Percentiles rank a stretch among this genome's conserved stretches.
Conservation (phyloP, 2,888 invertebrate species). For the Thysanoteuthis rhombus region DNA sequence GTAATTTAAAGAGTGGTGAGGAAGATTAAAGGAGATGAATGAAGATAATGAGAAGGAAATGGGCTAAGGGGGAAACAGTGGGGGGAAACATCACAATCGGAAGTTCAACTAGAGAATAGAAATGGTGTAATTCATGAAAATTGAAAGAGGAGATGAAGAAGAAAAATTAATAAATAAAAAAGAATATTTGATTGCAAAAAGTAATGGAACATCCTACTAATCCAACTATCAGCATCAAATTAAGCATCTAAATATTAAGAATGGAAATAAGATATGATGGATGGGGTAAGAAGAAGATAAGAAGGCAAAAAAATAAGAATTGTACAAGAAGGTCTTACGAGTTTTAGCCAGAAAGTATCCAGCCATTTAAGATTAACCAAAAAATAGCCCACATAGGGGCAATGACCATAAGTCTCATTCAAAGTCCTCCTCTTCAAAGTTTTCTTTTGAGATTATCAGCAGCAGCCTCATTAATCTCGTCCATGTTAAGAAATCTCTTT, state of each 20-base stretch:
- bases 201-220: background rate
- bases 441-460: too few relatives aligned
- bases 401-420: too few relatives aligned
- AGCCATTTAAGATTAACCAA: too few relatives aligned
- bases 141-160: background rate
- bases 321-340: background rate
- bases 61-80: accelerated
- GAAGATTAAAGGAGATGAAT: background rate
- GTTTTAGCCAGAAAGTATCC: too few relatives aligned
- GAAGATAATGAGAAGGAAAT: background rate
- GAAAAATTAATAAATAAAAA: background rate
- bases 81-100: background rate
- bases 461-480: too few relatives aligned
- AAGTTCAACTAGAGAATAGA: background rate
- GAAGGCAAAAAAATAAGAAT: background rate
- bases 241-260: background rate
- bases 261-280: background rate
- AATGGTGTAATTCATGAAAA: background rate
- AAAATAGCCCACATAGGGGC: background rate
- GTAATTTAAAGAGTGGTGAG: background rate
- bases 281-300: background rate
- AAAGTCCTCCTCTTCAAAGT: too few relatives aligned
- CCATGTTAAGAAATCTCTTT: too few relatives aligned
- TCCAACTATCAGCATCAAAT: background rate
- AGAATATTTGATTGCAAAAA: background rate